These are phyloP conservation scores for Coenonympha arcania DNA, from an alignment of 2,888 invertebrate species.

Conservation along the genomic window DNA sequence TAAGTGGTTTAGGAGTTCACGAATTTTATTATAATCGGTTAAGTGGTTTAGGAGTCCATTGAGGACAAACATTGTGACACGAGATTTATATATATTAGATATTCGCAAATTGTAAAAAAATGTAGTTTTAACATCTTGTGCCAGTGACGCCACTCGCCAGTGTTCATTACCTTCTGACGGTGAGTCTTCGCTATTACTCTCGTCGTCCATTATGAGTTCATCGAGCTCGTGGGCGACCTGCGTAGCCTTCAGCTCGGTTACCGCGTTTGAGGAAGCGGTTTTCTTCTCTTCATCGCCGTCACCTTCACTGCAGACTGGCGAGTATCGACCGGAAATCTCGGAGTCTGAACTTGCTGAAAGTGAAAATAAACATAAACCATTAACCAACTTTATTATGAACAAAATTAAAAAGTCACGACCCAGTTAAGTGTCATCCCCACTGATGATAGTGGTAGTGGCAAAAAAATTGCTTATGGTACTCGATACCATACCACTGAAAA, in stretches of 20 bases:
- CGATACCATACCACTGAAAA: no score
- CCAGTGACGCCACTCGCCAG: no score
- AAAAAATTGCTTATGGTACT: no score
- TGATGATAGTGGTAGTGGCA: no score
- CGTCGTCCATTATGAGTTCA: constrained; percentile 62
- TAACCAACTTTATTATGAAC: background rate
- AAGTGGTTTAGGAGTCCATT: no score
- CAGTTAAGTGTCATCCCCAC: no score
- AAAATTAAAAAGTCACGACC: background rate
- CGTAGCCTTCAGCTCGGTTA: constrained; percentile 42
- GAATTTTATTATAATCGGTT: no score
- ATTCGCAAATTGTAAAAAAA: no score
- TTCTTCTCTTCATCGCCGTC: constrained; percentile 43
- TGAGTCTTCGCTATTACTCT: constrained; percentile 47
- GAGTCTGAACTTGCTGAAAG: constrained; percentile 69
- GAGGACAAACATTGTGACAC: no score
- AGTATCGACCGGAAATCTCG: constrained; percentile 75
- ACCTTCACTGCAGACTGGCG: constrained; percentile 77
- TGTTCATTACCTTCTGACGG: constrained; percentile 50
- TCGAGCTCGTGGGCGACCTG: constrained; percentile 59
- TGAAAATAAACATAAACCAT: background rate
- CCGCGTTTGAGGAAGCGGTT: constrained; percentile 14
- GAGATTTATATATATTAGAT: no score
- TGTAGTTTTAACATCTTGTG: no score
- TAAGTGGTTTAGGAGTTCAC: no score